A percentile compares a stretch with the other conserved stretches of the same genome.
phyloP scores from a whole-genome alignment of 1,140 invertebrate genomes.

The Melanaphis sacchari region DNA sequence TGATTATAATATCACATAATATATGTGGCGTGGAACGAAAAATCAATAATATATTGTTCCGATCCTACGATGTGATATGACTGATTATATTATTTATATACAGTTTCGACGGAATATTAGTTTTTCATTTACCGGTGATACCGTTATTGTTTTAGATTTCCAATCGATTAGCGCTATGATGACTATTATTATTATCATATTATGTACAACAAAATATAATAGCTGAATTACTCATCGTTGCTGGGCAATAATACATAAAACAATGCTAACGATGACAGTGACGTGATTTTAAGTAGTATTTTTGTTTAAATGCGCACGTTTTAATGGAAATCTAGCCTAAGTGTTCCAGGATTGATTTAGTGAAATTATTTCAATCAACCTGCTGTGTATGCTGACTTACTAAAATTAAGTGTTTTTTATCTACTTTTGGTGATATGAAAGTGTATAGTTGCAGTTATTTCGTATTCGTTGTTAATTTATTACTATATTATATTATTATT shows the following conservation, averaged over 20 bases:
- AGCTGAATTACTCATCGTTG: no score
- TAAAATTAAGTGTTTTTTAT: no score
- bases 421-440: no score
- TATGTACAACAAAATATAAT: background rate
- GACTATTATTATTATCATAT: background rate
- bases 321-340: no score
- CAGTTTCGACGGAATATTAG: background rate
- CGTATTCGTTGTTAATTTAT: no score
- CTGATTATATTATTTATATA: background rate
- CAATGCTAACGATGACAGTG: background rate
- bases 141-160: background rate
- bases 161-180: background rate
- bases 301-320: no score
- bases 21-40: background rate
- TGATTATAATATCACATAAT: background rate
- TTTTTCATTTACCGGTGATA: background rate
- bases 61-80: background rate
- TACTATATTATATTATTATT: no score
- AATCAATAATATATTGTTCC: background rate
- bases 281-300: background rate
- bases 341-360: no score
- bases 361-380: no score
- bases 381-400: no score
- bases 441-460: no score
- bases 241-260: no score